These are phyloP conservation scores for Chelmon rostratus DNA, from an alignment of 2,797 vertebrate species.

Conservation along the genomic window DNA sequence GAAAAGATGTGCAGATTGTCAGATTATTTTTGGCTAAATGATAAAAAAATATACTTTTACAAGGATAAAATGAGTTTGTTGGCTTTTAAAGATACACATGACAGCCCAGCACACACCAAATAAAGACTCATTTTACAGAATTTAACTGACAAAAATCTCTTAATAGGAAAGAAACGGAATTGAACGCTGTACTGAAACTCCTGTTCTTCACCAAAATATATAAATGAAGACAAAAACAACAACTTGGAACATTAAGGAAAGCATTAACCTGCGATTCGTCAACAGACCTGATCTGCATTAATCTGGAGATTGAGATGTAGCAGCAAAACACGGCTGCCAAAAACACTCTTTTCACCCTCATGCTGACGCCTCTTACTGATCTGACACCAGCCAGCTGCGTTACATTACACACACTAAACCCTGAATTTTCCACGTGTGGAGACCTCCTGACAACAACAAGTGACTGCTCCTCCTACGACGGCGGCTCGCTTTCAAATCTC, in stretches of 20 bases:
- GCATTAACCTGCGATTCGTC: neutral
- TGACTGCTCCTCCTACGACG: slow-evolving; percentile 7
- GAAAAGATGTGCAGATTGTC: neutral
- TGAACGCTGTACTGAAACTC: neutral
- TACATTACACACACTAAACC: slow-evolving; percentile 37
- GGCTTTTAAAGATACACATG: neutral
- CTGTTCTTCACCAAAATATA: neutral
- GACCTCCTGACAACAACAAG: neutral
- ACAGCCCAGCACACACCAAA: neutral
- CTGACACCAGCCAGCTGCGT: slow-evolving; percentile 4
- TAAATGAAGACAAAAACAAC: neutral
- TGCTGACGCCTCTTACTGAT: slow-evolving; percentile 22
- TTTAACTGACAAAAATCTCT: neutral
- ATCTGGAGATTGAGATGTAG: slow-evolving; percentile 68
- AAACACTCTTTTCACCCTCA: slow-evolving; percentile 67
- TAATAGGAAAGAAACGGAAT: neutral
- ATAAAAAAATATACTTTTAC: neutral
- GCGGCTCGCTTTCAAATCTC: neutral
- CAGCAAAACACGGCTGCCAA: slow-evolving; percentile 73
- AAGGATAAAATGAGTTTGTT: neutral
- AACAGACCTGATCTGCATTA: slow-evolving; percentile 74
- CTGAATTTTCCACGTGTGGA: slow-evolving; percentile 49
- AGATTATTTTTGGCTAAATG: neutral
- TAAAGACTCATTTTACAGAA: neutral
- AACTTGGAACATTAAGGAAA: neutral